Evolutionary conservation across 1,140 invertebrate genomes (phyloP).

Genomic region (Diuraphis noxia): DNA sequence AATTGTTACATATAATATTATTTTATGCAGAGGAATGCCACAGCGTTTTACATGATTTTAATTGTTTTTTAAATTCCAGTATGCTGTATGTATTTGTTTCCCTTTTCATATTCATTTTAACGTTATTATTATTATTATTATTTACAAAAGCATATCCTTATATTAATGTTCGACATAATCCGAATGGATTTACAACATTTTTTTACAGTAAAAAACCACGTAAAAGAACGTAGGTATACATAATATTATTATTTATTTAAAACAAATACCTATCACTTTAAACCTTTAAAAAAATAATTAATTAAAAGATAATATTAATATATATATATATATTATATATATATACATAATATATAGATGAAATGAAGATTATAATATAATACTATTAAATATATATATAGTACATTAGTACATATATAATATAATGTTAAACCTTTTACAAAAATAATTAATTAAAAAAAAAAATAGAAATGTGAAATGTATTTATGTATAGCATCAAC

Average conservation of each 20-base stretch:
- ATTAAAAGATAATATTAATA: neutral
- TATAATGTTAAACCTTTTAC: neutral
- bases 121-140: neutral
- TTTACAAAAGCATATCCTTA: neutral
- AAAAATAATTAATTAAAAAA: conserved; percentile 1
- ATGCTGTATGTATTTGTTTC: neutral
- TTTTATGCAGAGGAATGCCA: neutral
- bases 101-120: neutral
- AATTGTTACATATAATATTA: neutral
- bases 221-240: neutral
- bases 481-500: neutral
- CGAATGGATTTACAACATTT: neutral
- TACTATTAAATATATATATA: too few species aligned
- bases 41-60: neutral
- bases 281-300: conserved; percentile 14
- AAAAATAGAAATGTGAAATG: neutral
- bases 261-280: neutral
- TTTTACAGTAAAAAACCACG: neutral
- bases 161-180: neutral
- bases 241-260: neutral
- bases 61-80: neutral
- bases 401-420: too few species aligned
- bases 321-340: neutral
- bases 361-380: neutral
- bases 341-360: neutral